phyloP scores from a whole-genome alignment of 2,888 invertebrate genomes.

The Oxycera nigricornis region DNA sequence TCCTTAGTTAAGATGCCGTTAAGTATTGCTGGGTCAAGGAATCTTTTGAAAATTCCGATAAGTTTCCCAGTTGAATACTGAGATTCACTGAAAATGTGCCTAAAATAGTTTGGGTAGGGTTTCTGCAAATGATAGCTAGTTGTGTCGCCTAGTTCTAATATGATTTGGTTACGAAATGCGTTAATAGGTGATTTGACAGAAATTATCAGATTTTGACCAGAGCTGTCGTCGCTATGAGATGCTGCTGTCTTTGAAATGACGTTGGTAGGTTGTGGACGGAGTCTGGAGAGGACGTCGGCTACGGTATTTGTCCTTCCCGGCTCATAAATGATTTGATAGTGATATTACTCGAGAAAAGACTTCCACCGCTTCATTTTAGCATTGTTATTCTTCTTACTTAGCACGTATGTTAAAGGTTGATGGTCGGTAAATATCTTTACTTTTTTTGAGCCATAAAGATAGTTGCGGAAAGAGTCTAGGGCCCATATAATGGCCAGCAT shows the following conservation, averaged over 20 bases:
- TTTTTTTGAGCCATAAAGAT: too few relatives aligned
- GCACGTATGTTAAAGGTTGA: too few relatives aligned
- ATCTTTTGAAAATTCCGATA: not conserved
- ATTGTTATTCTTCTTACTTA: too few relatives aligned
- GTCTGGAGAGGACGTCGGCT: slow-evolving; percentile 42
- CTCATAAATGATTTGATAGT: slow-evolving; percentile 54
- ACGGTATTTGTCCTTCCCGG: slow-evolving; percentile 57
- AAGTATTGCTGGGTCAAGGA: too few relatives aligned
- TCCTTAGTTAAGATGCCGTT: not conserved
- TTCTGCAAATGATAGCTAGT: not conserved
- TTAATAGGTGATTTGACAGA: too few relatives aligned
- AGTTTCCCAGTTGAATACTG: not conserved
- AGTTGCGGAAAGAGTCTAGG: too few relatives aligned
- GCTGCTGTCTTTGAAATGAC: not conserved
- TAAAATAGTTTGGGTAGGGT: not conserved
- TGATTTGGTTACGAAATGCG: slow-evolving; percentile 1
- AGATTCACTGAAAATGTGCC: not conserved
- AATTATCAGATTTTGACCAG: not conserved
- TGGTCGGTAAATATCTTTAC: too few relatives aligned
- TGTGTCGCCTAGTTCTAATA: not conserved
- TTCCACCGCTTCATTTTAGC: too few relatives aligned
- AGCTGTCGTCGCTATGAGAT: not conserved
- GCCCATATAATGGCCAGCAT: too few relatives aligned
- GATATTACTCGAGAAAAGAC: too few relatives aligned
- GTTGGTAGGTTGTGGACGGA: not conserved